These are phyloP conservation scores for Drosophila anceps DNA, from an alignment of 2,888 invertebrate genomes.

Conservation along the genomic window DNA sequence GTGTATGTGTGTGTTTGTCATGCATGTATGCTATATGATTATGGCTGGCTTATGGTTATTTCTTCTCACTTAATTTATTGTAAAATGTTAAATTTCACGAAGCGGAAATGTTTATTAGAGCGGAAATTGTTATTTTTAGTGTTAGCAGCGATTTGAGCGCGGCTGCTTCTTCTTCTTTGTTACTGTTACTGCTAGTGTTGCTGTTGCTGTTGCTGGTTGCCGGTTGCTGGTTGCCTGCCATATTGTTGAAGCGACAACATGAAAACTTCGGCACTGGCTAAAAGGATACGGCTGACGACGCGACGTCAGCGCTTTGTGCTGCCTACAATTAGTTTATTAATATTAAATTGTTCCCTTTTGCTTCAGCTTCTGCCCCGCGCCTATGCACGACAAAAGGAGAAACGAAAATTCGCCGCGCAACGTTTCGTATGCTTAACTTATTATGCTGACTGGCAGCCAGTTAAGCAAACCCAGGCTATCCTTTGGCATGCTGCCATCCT, in stretches of 20 bases:
- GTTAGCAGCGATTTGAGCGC: constrained; percentile 58
- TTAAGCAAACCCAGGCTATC: constrained; percentile 7
- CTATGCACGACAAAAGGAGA: background rate
- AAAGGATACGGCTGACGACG: constrained; percentile 11
- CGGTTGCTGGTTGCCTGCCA: constrained; percentile 2
- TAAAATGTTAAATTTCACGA: constrained; percentile 81
- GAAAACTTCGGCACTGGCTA: constrained; percentile 26
- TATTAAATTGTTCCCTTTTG: constrained; percentile 44
- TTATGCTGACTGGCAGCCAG: constrained; percentile 38
- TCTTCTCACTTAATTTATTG: constrained; percentile 81
- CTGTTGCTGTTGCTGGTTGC: constrained; percentile 18
- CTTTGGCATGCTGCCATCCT: constrained; percentile 16
- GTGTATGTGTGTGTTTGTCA: constrained; percentile 19
- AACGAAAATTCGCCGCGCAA: constrained; percentile 30
- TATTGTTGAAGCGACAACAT: constrained; percentile 29
- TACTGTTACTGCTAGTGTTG: constrained; percentile 8
- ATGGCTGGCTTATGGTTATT: constrained; percentile 71
- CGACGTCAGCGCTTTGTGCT: constrained; percentile 28
- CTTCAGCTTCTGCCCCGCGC: constrained; percentile 9
- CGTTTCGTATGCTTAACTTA: constrained; percentile 56
- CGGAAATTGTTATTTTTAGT: constrained; percentile 82
- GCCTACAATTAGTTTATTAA: constrained; percentile 77
- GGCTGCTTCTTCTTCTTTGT: constrained; percentile 23
- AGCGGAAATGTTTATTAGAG: constrained; percentile 82
- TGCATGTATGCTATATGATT: constrained; percentile 52